Evolutionary conservation across 2,797 vertebrate species (phyloP).

Genomic region (Rhinichthys osculus): DNA sequence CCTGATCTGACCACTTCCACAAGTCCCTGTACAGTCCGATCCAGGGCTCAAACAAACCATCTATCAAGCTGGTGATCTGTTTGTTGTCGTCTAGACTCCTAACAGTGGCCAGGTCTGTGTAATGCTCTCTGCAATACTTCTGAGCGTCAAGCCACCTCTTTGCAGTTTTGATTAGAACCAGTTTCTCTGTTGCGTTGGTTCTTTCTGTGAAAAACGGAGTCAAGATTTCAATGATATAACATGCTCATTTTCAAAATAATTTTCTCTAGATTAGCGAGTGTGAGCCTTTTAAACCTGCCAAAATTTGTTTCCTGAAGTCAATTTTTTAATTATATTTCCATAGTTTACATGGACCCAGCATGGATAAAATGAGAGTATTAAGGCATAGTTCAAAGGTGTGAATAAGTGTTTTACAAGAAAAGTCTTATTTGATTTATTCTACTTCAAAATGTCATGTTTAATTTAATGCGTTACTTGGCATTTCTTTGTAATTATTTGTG

Average conservation of each 20-base stretch:
- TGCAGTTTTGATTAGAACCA: rapidly evolving
- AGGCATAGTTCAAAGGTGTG: background rate
- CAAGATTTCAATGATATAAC: background rate
- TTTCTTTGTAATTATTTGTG: background rate
- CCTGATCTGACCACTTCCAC: slow-evolving; percentile 11
- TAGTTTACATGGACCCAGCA: background rate
- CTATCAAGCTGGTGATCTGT: too few species aligned
- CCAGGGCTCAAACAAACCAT: background rate
- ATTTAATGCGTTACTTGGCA: background rate
- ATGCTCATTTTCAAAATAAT: rapidly evolving
- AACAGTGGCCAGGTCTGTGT: slow-evolving; percentile 49
- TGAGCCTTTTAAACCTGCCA: background rate
- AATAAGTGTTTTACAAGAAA: background rate
- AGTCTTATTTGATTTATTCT: background rate
- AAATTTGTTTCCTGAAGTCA: background rate
- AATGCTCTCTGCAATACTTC: slow-evolving; percentile 18
- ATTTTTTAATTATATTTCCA: background rate
- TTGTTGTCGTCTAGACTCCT: background rate
- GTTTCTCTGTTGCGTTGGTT: background rate
- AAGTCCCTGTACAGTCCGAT: slow-evolving; percentile 21
- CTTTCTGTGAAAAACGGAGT: background rate
- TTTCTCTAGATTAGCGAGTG: background rate
- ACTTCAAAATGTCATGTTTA: background rate
- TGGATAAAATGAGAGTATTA: background rate
- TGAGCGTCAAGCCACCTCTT: slow-evolving; percentile 24